A percentile compares a stretch with the other conserved stretches of the same genome.
These are phyloP conservation scores for Sturnira hondurensis DNA, from an alignment of 2,113 vertebrate species.

Conservation along the genomic window DNA sequence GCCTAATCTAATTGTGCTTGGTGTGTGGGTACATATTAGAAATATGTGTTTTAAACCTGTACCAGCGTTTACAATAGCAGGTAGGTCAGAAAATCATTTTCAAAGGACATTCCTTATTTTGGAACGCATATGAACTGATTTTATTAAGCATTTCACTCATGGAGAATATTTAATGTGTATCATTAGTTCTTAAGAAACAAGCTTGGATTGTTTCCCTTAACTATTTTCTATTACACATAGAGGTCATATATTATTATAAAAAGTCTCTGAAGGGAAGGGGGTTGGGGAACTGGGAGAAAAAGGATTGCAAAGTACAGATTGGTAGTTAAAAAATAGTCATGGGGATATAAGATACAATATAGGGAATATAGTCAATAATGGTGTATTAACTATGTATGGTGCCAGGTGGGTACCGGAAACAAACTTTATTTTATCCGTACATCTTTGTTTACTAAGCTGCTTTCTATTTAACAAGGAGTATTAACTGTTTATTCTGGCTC, in stretches of 20 bases:
- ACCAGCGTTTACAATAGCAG: constrained; percentile 52
- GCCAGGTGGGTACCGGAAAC: background rate
- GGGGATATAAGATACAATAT: background rate
- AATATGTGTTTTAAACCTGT: constrained; percentile 52
- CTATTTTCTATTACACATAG: constrained; percentile 9
- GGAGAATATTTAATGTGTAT: constrained; percentile 48
- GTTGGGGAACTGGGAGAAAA: background rate
- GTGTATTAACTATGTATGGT: background rate
- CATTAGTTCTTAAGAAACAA: constrained; percentile 44
- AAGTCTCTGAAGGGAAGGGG: background rate
- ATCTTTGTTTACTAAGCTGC: constrained; percentile 12
- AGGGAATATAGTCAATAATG: background rate
- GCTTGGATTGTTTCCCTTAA: constrained; percentile 37
- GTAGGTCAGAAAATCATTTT: constrained; percentile 65
- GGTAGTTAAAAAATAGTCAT: background rate
- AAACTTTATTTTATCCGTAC: constrained; percentile 13
- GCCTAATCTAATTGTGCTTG: constrained; percentile 48
- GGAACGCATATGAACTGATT: constrained; percentile 34
- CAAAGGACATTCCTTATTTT: constrained; percentile 64
- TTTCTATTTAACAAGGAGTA: background rate
- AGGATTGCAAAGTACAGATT: background rate
- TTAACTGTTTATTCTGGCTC: background rate
- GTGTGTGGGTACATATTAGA: constrained; percentile 16
- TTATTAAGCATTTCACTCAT: background rate
- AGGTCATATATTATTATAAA: constrained; percentile 27